Evolutionary conservation across 2,888 invertebrate species (phyloP).

Genomic region (Aproaerema taeniolella): DNA sequence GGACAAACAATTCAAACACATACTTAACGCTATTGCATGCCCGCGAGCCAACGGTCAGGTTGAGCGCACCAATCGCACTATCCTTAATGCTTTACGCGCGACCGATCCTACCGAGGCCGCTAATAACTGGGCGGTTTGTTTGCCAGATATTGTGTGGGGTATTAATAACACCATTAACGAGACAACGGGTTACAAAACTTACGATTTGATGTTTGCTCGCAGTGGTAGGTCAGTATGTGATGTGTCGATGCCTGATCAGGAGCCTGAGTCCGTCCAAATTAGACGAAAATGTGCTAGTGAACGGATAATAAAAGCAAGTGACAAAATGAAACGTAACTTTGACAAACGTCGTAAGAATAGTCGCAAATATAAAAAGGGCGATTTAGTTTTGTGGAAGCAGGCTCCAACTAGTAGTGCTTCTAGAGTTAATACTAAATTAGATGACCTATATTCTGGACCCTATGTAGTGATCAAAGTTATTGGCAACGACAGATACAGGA

Average conservation of each 20-base stretch:
- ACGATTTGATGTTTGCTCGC: constrained; percentile 24
- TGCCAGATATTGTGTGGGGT: constrained; percentile 24
- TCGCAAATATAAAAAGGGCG: constrained; percentile 20
- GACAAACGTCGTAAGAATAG: constrained; percentile 18
- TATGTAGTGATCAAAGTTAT: constrained; percentile 23
- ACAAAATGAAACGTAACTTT: constrained; percentile 20
- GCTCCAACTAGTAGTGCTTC: constrained; percentile 17
- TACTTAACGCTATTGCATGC: constrained; percentile 21
- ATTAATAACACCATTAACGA: constrained; percentile 26
- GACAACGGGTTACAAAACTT: constrained; percentile 19
- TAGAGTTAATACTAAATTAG: constrained; percentile 22
- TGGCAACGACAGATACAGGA: constrained; percentile 27
- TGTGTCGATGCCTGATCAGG: background rate
- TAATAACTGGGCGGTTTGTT: constrained; percentile 24
- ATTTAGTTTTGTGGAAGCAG: constrained; percentile 22
- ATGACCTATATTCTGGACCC: constrained; percentile 26
- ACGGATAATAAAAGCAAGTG: constrained; percentile 1
- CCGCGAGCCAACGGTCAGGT: constrained; percentile 27
- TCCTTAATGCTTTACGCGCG: constrained; percentile 21
- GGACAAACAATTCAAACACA: constrained; percentile 24
- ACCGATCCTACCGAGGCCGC: constrained; percentile 21
- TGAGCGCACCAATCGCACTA: constrained; percentile 24
- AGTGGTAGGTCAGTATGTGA: constrained; percentile 15
- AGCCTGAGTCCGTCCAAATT: constrained; percentile 1
- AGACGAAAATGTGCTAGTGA: constrained; percentile 1